These are phyloP conservation scores for Xiphophorus couchianus DNA, from an alignment of 2,113 vertebrate species.

Conservation along the genomic window DNA sequence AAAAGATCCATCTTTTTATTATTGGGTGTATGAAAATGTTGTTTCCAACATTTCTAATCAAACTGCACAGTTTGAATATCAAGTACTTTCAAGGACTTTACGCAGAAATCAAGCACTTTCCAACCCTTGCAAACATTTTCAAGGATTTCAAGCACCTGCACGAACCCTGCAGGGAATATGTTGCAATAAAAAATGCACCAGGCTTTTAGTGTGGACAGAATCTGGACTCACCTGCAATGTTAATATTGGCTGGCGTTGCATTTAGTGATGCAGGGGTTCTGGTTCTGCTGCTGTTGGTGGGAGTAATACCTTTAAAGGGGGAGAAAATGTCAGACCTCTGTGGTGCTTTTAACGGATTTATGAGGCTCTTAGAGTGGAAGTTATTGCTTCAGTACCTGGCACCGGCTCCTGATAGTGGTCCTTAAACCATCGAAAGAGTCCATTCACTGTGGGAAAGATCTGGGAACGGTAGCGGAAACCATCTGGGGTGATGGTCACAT, in stretches of 20 bases:
- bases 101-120: too few species aligned
- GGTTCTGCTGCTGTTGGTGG: conserved; percentile 94
- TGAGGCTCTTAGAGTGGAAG: background rate
- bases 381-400: conserved; percentile 81
- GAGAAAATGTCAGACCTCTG: background rate
- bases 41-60: too few species aligned
- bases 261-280: conserved; percentile 95
- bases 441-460: conserved; percentile 93
- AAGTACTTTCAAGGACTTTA: too few species aligned
- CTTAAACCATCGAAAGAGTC: conserved; percentile 98
- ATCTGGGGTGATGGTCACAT: conserved; percentile 95
- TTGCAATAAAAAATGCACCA: background rate
- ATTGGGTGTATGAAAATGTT: too few species aligned
- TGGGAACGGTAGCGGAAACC: conserved; percentile 98
- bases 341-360: background rate
- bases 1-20: too few species aligned
- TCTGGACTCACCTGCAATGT: conserved; percentile 89
- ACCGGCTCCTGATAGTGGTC: conserved; percentile 98
- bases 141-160: too few species aligned
- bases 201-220: background rate
- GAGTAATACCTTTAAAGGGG: conserved; percentile 87
- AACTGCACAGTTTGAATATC: too few species aligned
- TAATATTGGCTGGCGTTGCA: conserved; percentile 96
- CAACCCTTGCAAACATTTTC: too few species aligned
- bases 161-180: background rate